Evolutionary conservation across 2,113 vertebrate genomes (phyloP).

Genomic region (Numida meleagris): DNA sequence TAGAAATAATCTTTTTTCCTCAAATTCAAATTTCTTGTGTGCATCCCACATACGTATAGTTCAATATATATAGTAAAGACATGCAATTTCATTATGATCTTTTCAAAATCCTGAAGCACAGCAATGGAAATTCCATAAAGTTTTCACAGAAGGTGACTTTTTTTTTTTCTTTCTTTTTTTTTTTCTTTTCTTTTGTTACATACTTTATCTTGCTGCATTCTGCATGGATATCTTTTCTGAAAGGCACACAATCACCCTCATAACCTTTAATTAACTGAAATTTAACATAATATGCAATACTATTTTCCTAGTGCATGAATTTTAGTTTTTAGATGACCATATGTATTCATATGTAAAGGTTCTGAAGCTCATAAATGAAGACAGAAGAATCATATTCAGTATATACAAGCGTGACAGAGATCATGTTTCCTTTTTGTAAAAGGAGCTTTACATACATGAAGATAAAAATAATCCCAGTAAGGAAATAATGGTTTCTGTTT

Average conservation of each 20-base stretch:
- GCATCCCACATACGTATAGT: background rate
- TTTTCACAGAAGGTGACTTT: background rate
- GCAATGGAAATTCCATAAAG: background rate
- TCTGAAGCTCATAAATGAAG: background rate
- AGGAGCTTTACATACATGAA: background rate
- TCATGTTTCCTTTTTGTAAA: background rate
- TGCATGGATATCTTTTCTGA: background rate
- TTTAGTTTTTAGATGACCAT: background rate
- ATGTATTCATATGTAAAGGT: background rate
- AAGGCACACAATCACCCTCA: background rate
- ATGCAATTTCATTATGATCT: background rate
- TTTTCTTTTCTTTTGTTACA: background rate
- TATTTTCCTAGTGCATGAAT: background rate
- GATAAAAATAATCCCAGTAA: background rate
- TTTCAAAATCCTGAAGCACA: background rate
- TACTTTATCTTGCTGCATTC: background rate
- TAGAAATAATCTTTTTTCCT: background rate
- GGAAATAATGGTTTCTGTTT: background rate
- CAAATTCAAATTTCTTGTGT: background rate
- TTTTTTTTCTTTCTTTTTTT: background rate
- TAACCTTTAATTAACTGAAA: background rate
- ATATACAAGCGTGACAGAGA: background rate
- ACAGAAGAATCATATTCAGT: background rate
- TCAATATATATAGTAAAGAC: background rate
- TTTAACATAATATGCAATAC: background rate